A percentile compares a stretch with the other conserved stretches of the same genome.
phyloP scores from a whole-genome alignment of 2,888 invertebrate genomes.

The Cephus runcator region DNA sequence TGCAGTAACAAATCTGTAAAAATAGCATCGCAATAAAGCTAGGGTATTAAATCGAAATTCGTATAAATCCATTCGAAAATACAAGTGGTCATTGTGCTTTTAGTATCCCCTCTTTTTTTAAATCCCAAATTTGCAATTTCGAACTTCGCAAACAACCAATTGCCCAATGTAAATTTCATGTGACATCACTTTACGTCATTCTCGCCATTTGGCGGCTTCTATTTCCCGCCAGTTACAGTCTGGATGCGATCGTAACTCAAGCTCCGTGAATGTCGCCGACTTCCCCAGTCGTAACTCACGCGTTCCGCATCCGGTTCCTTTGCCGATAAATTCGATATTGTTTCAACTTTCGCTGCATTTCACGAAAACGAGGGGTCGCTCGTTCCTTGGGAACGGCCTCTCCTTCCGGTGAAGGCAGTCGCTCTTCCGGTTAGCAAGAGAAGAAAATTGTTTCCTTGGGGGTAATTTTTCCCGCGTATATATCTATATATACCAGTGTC shows the following conservation, averaged over 20 bases:
- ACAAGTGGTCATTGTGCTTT: not conserved
- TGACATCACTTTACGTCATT: constrained; percentile 46
- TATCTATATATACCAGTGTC: constrained; percentile 30
- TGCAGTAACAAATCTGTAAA: not conserved
- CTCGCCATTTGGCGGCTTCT: constrained; percentile 52
- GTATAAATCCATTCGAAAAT: not conserved
- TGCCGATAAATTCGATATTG: constrained; percentile 64
- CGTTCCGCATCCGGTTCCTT: constrained; percentile 39
- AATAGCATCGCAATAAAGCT: not conserved
- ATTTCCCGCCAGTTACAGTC: constrained; percentile 45
- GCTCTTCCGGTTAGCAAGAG: not conserved
- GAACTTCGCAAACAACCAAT: constrained; percentile 23
- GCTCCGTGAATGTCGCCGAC: constrained; percentile 36
- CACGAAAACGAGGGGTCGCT: constrained; percentile 27
- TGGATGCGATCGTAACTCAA: constrained; percentile 37
- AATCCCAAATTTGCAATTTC: not conserved
- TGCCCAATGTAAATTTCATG: constrained; percentile 26
- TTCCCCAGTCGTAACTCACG: constrained; percentile 39
- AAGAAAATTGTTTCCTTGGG: constrained; percentile 48
- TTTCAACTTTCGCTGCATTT: constrained; percentile 62
- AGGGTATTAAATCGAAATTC: not conserved
- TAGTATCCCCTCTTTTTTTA: not conserved
- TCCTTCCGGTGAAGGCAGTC: constrained; percentile 7
- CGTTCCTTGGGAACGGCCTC: constrained; percentile 1
- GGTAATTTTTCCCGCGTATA: not conserved